Base-by-base conservation (phyloP, 1,140 invertebrate genomes). In the Pararge aegeria region DNA sequence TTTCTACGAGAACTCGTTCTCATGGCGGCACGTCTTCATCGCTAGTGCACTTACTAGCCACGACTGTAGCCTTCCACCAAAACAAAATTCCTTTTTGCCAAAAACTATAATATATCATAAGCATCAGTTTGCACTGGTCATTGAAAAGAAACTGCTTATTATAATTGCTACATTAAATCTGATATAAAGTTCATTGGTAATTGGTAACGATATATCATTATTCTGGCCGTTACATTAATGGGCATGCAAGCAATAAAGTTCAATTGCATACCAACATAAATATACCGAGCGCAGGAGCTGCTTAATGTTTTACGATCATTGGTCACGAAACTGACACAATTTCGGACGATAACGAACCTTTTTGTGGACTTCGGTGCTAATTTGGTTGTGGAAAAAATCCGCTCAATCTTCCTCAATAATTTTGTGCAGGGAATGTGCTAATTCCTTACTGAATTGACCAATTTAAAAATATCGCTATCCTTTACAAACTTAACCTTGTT, bases 191-290 rank as follows among this genome's bases (percentile, higher is more conserved):
- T 58, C 68, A 70, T 66, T 64, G 68, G 57, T 64, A 66, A 60
- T 66, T 64, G 68, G 57, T 64, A 66, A 60, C 53, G 56, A 57
- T 62, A 59, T 60, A 64, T 66, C 67, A 66, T 72, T 61, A 72
- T 63, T 63, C 66, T 60, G 56, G 46, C 62, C 60, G 58, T 70
- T 66, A 64, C 55, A 61, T 63, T 68, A 66, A 72, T 72, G 63
- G 55, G 37, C 57, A 56, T 66, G 56, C 67, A 67, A 58, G 65
- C 68, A 68, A 68, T 73, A 70, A 73, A 68, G 46, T 65, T 58
- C 66, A 69, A 68, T 70, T 65, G 61, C 65, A 72, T 67, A 68
- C 68, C 61, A 48, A 55, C 57, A 61, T 57, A 58, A 66, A 68
- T 64, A 64, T 57, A 72, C 69, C 59, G 64, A 63, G 58, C 37